These are phyloP conservation scores for Nephrotoma flavescens DNA, from an alignment of 2,888 invertebrate species.

Conservation along the genomic window DNA sequence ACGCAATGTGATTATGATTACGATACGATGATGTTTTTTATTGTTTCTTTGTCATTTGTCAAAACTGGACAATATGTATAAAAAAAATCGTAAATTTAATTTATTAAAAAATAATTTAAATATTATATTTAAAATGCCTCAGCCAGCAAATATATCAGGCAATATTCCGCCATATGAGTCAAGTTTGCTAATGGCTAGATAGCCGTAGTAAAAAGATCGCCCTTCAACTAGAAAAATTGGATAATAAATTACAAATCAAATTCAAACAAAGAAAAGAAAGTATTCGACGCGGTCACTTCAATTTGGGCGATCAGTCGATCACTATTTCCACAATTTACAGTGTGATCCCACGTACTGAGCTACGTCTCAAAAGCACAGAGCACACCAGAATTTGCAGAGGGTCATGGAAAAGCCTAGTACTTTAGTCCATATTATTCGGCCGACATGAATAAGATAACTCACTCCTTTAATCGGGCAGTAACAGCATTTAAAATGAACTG, in stretches of 20 bases:
- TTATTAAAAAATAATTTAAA: neutral
- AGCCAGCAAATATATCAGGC: neutral
- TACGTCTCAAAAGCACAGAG: constrained; percentile 95
- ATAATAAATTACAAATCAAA: constrained; percentile 95
- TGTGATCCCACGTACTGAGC: constrained; percentile 91
- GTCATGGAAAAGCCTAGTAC: constrained; percentile 76
- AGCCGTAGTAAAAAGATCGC: constrained; percentile 87
- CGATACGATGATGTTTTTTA: neutral
- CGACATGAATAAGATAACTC: constrained; percentile 92
- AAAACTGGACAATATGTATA: neutral
- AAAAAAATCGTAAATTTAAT: neutral
- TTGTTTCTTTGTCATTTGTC: neutral
- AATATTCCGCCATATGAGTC: constrained; percentile 71
- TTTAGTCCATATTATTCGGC: constrained; percentile 95
- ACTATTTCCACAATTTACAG: constrained; percentile 72
- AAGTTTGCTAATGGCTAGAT: constrained; percentile 65
- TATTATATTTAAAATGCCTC: neutral
- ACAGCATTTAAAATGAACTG: constrained; percentile 87
- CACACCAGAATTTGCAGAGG: constrained; percentile 73
- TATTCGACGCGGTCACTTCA: constrained; percentile 94
- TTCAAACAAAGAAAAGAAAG: constrained; percentile 79
- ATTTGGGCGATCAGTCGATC: constrained; percentile 92
- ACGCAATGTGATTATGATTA: too few relatives aligned
- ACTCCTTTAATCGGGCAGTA: constrained; percentile 86
- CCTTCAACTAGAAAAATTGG: constrained; percentile 86